These are phyloP conservation scores for Otus sunia DNA, from an alignment of 2,113 vertebrate genomes.

Conservation along the genomic window DNA sequence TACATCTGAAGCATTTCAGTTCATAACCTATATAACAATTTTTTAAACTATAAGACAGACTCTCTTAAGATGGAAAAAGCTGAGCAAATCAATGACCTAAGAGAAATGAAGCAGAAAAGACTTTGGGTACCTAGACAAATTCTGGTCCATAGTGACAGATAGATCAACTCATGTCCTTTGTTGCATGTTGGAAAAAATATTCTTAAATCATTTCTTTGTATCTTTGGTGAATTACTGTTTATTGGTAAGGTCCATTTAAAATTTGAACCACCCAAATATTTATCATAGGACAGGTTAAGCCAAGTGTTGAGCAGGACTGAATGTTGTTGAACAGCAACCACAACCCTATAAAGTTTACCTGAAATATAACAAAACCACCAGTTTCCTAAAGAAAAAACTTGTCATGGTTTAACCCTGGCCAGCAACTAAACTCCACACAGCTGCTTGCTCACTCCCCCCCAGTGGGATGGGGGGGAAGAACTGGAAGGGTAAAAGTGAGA, in stretches of 20 bases:
- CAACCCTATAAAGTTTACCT: too few species aligned
- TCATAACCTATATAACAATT: background rate
- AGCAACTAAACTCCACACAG: background rate
- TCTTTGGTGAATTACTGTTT: too few species aligned
- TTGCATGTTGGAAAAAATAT: too few species aligned
- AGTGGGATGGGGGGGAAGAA: too few species aligned
- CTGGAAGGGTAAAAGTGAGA: background rate
- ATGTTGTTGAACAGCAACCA: too few species aligned
- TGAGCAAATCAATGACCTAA: background rate
- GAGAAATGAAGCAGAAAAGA: background rate
- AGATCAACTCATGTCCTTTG: too few species aligned
- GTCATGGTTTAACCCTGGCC: background rate
- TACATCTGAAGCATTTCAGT: background rate
- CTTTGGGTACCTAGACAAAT: background rate
- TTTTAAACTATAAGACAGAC: background rate
- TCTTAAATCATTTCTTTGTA: background rate
- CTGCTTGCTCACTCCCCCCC: background rate
- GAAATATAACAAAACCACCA: too few species aligned
- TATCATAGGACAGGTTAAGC: too few species aligned
- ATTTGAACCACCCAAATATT: too few species aligned
- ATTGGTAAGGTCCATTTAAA: too few species aligned
- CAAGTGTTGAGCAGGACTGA: too few species aligned
- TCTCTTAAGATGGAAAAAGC: background rate
- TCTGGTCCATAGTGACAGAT: too few species aligned
- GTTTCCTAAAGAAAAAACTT: background rate